Evolutionary conservation across 2,797 vertebrate genomes (phyloP).

Genomic region (Neosalanx taihuensis): DNA sequence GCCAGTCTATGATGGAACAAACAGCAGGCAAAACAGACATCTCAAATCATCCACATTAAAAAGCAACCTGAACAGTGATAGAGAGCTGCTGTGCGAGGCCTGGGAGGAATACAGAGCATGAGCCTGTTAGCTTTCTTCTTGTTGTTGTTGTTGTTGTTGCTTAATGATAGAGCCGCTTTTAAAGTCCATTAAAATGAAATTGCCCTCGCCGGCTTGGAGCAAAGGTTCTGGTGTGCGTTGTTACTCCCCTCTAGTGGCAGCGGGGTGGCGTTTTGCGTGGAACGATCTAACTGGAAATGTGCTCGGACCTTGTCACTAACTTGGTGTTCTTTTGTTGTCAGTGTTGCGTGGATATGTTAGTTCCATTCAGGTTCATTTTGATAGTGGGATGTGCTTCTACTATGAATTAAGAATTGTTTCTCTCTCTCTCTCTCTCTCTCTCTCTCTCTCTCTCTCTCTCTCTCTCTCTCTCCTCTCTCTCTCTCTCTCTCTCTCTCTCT

Average conservation of each 20-base stretch:
- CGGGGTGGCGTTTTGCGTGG: conserved; percentile 12
- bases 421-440: conserved; percentile 39
- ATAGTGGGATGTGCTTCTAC: no score
- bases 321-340: no score
- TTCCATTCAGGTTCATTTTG: no score
- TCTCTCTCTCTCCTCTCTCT: conserved; percentile 12
- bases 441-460: conserved; percentile 1
- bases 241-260: conserved; percentile 70
- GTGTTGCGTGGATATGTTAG: no score
- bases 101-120: conserved; percentile 49
- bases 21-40: conserved; percentile 52
- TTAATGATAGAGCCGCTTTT: conserved; percentile 41
- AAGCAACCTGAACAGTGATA: conserved; percentile 53
- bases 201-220: conserved; percentile 9
- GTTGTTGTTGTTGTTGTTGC: neutral
- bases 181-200: conserved; percentile 18
- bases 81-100: conserved; percentile 30
- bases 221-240: conserved; percentile 46
- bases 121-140: conserved; percentile 42
- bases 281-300: conserved; percentile 12
- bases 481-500: conserved; percentile 4
- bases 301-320: no score
- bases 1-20: conserved; percentile 49
- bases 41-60: conserved; percentile 51
- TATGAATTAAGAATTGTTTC: conserved; percentile 1